Percentiles rank a stretch among this genome's conserved stretches.
These are phyloP conservation scores for Euphydryas editha DNA, from an alignment of 2,888 invertebrate species.

Conservation along the genomic window DNA sequence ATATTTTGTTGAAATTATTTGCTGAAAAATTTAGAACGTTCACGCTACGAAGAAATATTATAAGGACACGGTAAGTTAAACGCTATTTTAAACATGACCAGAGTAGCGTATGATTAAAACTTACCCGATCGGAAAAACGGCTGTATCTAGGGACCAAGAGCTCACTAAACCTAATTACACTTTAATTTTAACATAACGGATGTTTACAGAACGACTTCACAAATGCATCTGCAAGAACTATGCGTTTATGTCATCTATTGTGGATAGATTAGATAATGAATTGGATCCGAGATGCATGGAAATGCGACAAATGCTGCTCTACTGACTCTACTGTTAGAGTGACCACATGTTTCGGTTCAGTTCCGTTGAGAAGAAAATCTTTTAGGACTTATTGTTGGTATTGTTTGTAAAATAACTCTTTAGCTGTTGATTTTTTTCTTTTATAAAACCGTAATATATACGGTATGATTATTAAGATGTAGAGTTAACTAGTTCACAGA, in stretches of 20 bases:
- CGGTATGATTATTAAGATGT: no score
- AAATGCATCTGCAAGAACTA: slow-evolving; percentile 25
- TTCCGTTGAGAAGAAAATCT: background rate
- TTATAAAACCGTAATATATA: no score
- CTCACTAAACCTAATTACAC: slow-evolving; percentile 25
- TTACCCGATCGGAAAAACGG: slow-evolving; percentile 33
- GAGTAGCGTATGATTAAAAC: slow-evolving; percentile 26
- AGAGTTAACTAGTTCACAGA: no score
- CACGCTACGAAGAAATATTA: slow-evolving; percentile 1
- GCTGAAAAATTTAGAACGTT: slow-evolving; percentile 7
- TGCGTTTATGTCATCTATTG: slow-evolving; percentile 57
- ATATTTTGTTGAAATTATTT: no score
- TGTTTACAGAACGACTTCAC: slow-evolving; percentile 19
- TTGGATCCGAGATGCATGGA: slow-evolving; percentile 59
- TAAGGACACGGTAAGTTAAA: background rate
- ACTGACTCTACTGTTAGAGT: slow-evolving; percentile 30
- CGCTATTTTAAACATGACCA: slow-evolving; percentile 2
- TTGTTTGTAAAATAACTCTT: background rate
- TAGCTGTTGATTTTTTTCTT: no score
- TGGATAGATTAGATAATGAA: slow-evolving; percentile 69
- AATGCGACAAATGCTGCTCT: slow-evolving; percentile 38
- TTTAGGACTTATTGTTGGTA: background rate
- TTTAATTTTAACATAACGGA: slow-evolving; percentile 12
- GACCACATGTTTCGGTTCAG: slow-evolving; percentile 26
- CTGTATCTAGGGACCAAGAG: background rate